Base-by-base conservation (phyloP, 2,113 vertebrate genomes). In the Cisticola juncidis region DNA sequence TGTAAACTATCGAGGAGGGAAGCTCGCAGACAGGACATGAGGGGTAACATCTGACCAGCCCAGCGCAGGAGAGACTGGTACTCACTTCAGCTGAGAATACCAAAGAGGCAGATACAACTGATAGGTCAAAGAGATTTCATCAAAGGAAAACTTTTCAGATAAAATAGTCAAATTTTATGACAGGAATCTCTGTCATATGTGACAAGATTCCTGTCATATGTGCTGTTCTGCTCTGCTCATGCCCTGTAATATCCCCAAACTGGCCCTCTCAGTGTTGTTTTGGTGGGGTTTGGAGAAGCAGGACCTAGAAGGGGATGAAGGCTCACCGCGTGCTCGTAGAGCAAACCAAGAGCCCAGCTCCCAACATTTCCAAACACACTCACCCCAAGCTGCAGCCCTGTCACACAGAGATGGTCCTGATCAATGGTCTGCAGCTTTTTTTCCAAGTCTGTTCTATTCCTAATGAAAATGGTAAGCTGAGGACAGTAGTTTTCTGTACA, bases 401-500 rank as follows among this genome's bases (percentile, higher is more conserved):
- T 71, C 76, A 81, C 65, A 85, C 36, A 47, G 76, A 78, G 40
- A 74, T 22, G 36, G 48, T 65, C 61, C 66, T 47, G 90, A 79
- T 81, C 0, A 0, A 50, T 0, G 1, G n/a, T 29, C 0, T 0
- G 47, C 51, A 61, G 33, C 11, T 58, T 83, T 95, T 95, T 90
- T 90, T 69, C 81, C 24, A 22, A 81, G 81, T 29, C 28, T 66
- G 10, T 56, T 93, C 79, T 82, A 76, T 83, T 93, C 38, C 76
- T 89, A 81, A 90, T 70, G 81, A 90, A 96, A 98, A 88, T 0
- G 35, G 36, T 70, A 83, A 88, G 82, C 45, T 18, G 86, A 96
- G 88, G 82, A 95, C 95, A 94, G 97, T 94, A 93, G 95, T 86
- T 96, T 96, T 95, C 88, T 96, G 81, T 94, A 82, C 87, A 96